A percentile compares a stretch with the other conserved stretches of the same genome.
Conservation (phyloP, 2,113 vertebrate genomes). For the Alces alces region DNA sequence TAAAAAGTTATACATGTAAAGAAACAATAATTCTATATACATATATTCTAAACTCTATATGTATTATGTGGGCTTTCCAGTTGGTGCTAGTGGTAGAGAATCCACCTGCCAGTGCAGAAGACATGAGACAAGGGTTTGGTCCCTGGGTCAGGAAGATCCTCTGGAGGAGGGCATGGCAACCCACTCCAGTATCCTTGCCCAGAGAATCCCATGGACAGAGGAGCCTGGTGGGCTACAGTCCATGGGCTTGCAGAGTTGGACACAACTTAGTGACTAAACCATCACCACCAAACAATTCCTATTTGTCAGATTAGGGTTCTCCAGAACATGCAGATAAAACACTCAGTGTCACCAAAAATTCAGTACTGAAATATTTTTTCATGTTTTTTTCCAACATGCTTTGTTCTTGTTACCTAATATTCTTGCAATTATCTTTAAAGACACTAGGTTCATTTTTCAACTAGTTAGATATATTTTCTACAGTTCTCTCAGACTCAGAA, state of each 20-base stretch:
- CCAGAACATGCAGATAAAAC: not conserved
- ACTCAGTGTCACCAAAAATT: not conserved
- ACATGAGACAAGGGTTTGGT: not conserved
- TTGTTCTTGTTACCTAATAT: not conserved
- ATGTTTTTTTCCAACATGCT: not conserved
- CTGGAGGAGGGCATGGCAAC: not conserved
- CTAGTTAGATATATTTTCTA: not conserved
- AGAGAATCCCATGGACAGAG: not conserved
- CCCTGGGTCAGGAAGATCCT: not conserved
- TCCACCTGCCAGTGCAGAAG: fast-evolving
- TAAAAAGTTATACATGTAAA: not conserved
- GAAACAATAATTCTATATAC: not conserved
- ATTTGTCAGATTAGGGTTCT: not conserved
- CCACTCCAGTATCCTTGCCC: not conserved
- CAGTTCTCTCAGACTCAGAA: not conserved
- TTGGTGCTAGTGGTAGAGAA: not conserved
- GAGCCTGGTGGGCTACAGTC: not conserved
- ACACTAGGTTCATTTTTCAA: not conserved
- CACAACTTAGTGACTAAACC: not conserved
- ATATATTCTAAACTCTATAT: not conserved
- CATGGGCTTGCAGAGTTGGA: not conserved
- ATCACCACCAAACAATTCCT: not conserved
- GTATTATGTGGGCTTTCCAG: not conserved
- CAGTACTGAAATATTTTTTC: not conserved
- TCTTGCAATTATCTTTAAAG: not conserved